These are phyloP conservation scores for Drosophila pseudoobscura DNA, from an alignment of 1,140 invertebrate species.

Conservation along the genomic window DNA sequence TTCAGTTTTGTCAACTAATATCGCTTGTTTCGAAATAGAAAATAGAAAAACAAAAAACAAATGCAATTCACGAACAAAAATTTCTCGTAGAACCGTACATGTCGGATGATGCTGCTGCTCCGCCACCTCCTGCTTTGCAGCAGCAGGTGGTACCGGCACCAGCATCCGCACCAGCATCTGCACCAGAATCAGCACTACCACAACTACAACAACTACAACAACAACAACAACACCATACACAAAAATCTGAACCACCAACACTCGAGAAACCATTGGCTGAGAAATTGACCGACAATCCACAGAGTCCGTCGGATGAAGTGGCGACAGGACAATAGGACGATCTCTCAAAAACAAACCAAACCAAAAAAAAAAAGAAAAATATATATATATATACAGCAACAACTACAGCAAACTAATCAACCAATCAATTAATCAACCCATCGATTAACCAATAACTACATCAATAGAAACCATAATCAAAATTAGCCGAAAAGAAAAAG, in stretches of 20 bases:
- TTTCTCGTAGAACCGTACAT: slow-evolving; percentile 77
- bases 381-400: slow-evolving; percentile 32
- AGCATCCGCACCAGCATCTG: slow-evolving; percentile 49
- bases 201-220: slow-evolving; percentile 47
- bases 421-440: slow-evolving; percentile 43
- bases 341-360: slow-evolving; percentile 30
- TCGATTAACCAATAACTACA: slow-evolving; percentile 53
- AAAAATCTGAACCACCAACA: slow-evolving; percentile 75
- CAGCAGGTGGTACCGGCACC: slow-evolving; percentile 60
- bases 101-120: slow-evolving; percentile 70
- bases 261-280: slow-evolving; percentile 79
- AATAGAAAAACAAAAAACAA: slow-evolving; percentile 24
- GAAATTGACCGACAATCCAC: slow-evolving; percentile 73
- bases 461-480: slow-evolving; percentile 45
- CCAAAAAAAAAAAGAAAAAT: slow-evolving; percentile 23
- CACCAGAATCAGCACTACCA: slow-evolving; percentile 48
- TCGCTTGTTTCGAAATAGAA: slow-evolving; percentile 42
- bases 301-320: slow-evolving; percentile 72
- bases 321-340: slow-evolving; percentile 69
- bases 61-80: slow-evolving; percentile 47
- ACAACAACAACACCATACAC: slow-evolving; percentile 65
- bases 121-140: slow-evolving; percentile 62
- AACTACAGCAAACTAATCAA: slow-evolving; percentile 31
- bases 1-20: slow-evolving; percentile 26
- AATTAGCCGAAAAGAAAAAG: slow-evolving; percentile 46